Evolutionary conservation across 2,113 vertebrate genomes (phyloP).

Genomic region (Aramus guarauna): DNA sequence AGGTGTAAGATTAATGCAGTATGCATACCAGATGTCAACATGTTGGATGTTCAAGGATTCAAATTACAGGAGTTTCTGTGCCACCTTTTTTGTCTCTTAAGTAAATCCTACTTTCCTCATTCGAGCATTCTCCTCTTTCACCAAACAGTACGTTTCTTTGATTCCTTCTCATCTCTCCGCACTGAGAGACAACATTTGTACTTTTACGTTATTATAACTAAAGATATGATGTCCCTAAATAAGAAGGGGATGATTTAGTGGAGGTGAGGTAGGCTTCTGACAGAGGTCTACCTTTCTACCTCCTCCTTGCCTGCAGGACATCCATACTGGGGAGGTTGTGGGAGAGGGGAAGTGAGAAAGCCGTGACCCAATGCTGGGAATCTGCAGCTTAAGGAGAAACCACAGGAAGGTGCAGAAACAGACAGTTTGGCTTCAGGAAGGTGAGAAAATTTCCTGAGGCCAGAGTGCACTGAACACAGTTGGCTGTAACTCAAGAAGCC

Average conservation of each 20-base stretch:
- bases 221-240: background rate
- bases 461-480: background rate
- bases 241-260: background rate
- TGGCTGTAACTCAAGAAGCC: background rate
- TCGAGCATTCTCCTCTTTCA: background rate
- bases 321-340: background rate
- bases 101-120: background rate
- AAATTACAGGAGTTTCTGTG: background rate
- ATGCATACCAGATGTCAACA: background rate
- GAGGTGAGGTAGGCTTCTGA: background rate
- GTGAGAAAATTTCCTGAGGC: background rate
- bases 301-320: background rate
- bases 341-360: background rate
- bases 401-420: background rate
- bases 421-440: background rate
- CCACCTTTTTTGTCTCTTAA: background rate
- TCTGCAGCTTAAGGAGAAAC: background rate
- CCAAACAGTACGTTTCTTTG: background rate
- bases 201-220: background rate
- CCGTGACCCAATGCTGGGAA: background rate
- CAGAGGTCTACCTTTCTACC: background rate
- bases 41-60: background rate
- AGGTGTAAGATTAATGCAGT: background rate
- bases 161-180: background rate
- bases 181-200: background rate